phyloP scores from a whole-genome alignment of 1,140 invertebrate species.

The Agrypnia vestita region DNA sequence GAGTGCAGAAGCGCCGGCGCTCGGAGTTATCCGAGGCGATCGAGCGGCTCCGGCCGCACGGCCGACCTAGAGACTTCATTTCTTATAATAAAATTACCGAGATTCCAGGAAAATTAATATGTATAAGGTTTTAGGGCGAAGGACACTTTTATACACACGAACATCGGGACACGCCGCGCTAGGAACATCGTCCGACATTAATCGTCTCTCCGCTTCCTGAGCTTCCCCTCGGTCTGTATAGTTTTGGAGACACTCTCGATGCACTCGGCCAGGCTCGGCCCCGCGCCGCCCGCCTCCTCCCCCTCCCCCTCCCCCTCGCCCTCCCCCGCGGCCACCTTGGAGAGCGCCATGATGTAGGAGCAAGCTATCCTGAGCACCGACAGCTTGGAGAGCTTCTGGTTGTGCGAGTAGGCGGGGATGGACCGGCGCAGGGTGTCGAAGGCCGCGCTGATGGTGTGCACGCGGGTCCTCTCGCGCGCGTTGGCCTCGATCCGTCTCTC shows the following conservation, averaged over 20 bases:
- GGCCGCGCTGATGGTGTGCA: conserved; percentile 95
- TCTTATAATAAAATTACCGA: conserved; percentile 30
- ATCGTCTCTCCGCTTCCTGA: conserved; percentile 89
- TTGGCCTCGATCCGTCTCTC: conserved; percentile 95
- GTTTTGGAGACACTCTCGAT: conserved; percentile 90
- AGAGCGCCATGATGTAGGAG: conserved; percentile 90
- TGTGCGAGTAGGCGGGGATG: conserved; percentile 92
- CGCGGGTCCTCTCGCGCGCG: conserved; percentile 90
- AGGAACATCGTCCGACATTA: conserved; percentile 58
- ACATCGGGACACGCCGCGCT: conserved; percentile 47
- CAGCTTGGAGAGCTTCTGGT: conserved; percentile 93
- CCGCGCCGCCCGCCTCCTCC: conserved; percentile 78
- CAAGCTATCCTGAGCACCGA: conserved; percentile 93
- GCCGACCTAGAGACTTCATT: not conserved
- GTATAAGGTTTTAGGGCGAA: not conserved
- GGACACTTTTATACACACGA: conserved; percentile 17
- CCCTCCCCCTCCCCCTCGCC: conserved; percentile 66
- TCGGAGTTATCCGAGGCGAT: no score
- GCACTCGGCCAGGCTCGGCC: conserved; percentile 80
- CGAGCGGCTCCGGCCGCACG: no score
- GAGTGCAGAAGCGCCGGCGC: no score
- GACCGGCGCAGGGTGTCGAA: conserved; percentile 90
- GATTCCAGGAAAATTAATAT: conserved; percentile 21
- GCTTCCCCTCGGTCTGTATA: conserved; percentile 93
- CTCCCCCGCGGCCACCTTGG: conserved; percentile 69